A percentile compares a stretch with the other conserved stretches of the same genome.
Conservation (phyloP, 2,888 invertebrate species). For the Troilus luridus region DNA sequence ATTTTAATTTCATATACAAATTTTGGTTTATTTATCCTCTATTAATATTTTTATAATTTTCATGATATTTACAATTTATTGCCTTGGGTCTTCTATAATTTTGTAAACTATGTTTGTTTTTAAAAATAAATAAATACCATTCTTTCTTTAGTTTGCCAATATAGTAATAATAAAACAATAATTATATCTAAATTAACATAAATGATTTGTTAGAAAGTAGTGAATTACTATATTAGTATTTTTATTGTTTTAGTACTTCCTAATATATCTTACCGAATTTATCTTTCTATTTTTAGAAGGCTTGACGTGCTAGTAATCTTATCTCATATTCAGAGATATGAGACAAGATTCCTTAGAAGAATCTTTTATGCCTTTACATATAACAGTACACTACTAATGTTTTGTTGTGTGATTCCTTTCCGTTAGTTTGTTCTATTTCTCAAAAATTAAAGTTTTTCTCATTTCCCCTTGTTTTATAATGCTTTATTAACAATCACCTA, state of each 20-base stretch:
- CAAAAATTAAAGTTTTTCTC: no score
- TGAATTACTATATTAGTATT: not conserved
- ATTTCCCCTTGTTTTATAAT: no score
- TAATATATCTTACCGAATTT: not conserved
- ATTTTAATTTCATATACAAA: no score
- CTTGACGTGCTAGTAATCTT: not conserved
- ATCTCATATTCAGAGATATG: not conserved
- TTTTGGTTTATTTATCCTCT: no score
- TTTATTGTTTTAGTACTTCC: not conserved
- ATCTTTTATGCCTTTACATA: not conserved
- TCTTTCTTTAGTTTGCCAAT: not conserved
- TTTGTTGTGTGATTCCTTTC: no score
- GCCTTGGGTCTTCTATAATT: no score
- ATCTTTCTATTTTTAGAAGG: not conserved
- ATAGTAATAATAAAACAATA: not conserved
- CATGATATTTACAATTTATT: no score
- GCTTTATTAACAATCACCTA: no score
- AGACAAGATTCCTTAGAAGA: not conserved
- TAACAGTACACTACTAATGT: no score
- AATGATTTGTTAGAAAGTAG: not conserved
- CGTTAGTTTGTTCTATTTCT: no score
- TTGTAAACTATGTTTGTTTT: no score
- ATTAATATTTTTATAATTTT: no score
- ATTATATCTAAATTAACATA: not conserved
- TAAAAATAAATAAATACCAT: not conserved